Evolutionary conservation across 2,888 invertebrate species (phyloP).

Genomic region (Drosophila leonis): DNA sequence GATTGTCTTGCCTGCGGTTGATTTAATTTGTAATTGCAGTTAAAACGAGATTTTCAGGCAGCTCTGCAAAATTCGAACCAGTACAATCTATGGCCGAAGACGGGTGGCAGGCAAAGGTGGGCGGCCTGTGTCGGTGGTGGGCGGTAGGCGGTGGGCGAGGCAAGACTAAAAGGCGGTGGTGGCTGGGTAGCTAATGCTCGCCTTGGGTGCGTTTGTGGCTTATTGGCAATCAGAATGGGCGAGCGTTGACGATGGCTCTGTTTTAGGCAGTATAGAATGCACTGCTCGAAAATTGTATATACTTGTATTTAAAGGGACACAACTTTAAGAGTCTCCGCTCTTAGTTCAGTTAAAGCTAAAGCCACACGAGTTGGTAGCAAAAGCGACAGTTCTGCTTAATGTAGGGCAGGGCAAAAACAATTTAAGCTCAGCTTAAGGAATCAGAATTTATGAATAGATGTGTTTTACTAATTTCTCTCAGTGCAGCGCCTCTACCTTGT

Average conservation of each 20-base stretch:
- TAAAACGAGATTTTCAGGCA: constrained; percentile 54
- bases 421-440: not conserved
- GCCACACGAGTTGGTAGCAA: not conserved
- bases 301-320: not conserved
- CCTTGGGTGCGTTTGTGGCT: constrained; percentile 71
- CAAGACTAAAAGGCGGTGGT: not conserved
- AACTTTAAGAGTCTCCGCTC: not conserved
- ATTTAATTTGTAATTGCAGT: constrained; percentile 74
- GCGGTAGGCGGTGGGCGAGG: not conserved
- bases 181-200: constrained; percentile 50
- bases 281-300: constrained; percentile 23
- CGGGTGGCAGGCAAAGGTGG: constrained; percentile 25
- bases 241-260: constrained; percentile 24
- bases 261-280: constrained; percentile 22
- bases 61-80: constrained; percentile 31
- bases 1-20: constrained; percentile 45
- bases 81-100: constrained; percentile 39
- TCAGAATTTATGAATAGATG: no score
- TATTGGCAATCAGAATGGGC: constrained; percentile 70
- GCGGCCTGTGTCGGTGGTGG: constrained; percentile 4
- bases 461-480: constrained; percentile 18
- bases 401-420: not conserved
- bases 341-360: not conserved
- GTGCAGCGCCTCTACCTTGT: constrained; percentile 26
- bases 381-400: not conserved